Percentiles rank a stretch among this genome's conserved stretches.
Evolutionary conservation across 2,797 vertebrate species (phyloP).

Genomic region (Pelobates cultripes): DNA sequence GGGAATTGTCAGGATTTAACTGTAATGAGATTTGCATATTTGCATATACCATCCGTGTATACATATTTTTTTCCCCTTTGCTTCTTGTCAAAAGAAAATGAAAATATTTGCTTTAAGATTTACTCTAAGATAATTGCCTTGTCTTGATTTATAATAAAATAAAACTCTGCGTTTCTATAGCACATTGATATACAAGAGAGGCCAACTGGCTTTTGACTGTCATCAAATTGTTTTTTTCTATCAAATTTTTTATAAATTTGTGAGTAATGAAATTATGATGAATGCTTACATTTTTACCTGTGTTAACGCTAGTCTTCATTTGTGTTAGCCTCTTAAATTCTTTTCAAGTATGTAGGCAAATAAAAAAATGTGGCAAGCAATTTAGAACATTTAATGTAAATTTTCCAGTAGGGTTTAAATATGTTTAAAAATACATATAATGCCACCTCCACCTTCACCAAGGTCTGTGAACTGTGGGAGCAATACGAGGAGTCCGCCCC

Average conservation of each 20-base stretch:
- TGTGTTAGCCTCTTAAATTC: not conserved
- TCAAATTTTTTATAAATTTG: not conserved
- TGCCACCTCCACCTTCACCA: no score
- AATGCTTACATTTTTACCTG: conserved; percentile 5
- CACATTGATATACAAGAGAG: no score
- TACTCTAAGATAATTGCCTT: conserved; percentile 14
- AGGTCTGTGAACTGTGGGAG: no score
- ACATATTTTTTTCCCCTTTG: conserved; percentile 1
- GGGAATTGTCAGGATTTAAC: conserved; percentile 12
- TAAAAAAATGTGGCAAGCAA: not conserved
- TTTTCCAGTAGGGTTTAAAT: not conserved
- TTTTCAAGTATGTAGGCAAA: conserved; percentile 1
- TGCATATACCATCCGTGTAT: no score
- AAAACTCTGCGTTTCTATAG: no score
- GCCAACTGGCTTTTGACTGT: no score
- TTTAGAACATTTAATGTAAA: not conserved
- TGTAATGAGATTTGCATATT: conserved; percentile 18
- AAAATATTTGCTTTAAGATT: conserved; percentile 24
- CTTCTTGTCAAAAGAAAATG: conserved; percentile 26
- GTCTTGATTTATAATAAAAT: conserved; percentile 23
- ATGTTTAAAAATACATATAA: no score
- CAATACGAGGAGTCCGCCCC: no score
- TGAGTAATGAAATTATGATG: conserved; percentile 29
- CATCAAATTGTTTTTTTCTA: no score
- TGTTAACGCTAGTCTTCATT: conserved; percentile 24